Conservation (phyloP, 2,888 invertebrate species). For the Anarsia innoxiella region DNA sequence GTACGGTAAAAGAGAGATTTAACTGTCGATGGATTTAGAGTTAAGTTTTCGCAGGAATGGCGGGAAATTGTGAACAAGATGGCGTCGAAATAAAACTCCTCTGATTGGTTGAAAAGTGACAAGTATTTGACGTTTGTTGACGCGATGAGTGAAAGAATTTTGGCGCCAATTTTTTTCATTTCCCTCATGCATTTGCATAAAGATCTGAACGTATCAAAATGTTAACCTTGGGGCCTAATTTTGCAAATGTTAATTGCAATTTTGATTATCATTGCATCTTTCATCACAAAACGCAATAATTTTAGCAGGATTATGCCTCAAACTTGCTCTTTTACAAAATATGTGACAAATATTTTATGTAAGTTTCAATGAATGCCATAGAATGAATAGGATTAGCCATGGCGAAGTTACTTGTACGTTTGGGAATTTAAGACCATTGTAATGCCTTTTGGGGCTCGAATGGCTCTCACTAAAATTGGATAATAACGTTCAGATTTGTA, state of each 20-base stretch:
- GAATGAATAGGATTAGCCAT: no score
- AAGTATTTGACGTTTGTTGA: neutral
- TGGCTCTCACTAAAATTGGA: no score
- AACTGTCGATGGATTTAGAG: slow-evolving; percentile 6
- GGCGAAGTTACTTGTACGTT: no score
- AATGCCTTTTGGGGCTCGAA: no score
- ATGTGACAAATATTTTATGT: no score
- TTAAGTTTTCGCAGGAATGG: slow-evolving; percentile 1
- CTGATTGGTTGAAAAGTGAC: neutral
- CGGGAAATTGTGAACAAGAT: neutral
- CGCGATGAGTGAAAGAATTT: neutral
- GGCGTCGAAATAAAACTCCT: neutral
- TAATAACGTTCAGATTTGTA: no score
- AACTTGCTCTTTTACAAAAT: neutral
- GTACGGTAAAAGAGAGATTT: neutral
- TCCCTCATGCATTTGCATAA: no score
- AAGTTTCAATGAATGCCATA: no score
- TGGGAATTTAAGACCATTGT: no score
- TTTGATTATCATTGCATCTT: neutral
- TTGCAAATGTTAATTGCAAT: neutral
- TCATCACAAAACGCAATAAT: neutral
- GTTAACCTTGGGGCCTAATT: no score
- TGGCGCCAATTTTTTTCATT: no score
- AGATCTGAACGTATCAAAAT: no score
- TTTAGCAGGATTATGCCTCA: neutral